phyloP scores from a whole-genome alignment of 2,888 invertebrate genomes.

The Philaethria dido region DNA sequence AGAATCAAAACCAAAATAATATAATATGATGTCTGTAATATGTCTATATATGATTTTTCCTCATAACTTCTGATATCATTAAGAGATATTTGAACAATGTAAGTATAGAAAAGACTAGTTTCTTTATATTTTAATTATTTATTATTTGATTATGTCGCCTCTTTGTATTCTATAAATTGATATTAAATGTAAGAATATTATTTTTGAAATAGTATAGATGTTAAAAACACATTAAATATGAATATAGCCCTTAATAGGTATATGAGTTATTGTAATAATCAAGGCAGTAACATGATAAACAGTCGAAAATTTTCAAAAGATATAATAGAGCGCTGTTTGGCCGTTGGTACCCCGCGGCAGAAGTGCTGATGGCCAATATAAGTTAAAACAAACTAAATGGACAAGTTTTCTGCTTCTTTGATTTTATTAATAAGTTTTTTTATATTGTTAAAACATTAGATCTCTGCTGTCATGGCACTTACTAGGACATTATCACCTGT shows the following conservation, averaged over 20 bases:
- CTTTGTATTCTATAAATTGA: no score
- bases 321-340: conserved; percentile 26
- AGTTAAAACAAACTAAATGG: conserved; percentile 30
- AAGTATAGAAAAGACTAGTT: no score
- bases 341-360: conserved; percentile 17
- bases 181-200: not conserved
- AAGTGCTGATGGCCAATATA: conserved; percentile 21
- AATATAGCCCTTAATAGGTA: not conserved
- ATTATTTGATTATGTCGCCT: no score
- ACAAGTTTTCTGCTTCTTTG: not conserved
- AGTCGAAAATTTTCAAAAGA: not conserved
- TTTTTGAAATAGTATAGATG: not conserved
- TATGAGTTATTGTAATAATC: not conserved
- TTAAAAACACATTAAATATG: not conserved
- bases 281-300: conserved; percentile 8
- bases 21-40: no score
- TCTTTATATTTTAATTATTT: no score
- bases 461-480: no score
- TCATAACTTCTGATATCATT: no score
- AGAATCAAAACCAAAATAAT: no score
- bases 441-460: not conserved
- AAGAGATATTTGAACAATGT: no score
- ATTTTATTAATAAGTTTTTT: not conserved
- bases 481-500: no score
- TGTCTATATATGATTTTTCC: no score